Base-by-base conservation (phyloP, 92 coral and sea anemone genomes). In the Epizoanthus stellaris region DNA sequence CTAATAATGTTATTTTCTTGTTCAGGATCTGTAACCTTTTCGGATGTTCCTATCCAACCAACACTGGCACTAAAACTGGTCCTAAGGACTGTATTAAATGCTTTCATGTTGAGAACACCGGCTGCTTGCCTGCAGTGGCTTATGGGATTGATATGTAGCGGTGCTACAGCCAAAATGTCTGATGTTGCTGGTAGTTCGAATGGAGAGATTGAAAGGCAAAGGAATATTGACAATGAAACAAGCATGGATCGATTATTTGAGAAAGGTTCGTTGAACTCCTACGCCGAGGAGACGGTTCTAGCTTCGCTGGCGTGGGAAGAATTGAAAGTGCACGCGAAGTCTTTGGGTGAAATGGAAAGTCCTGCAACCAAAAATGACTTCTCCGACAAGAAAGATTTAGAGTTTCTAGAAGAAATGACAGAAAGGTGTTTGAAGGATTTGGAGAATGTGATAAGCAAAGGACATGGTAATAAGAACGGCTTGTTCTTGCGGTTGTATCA, bases 71-170 rank as follows among this genome's bases (percentile, higher is more conserved):
- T 79, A 43, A 79, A 45, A 56, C 57, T 79, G 58, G 73, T 9
- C 15, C 20, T 79, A 43, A 79, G 23, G 11, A 58, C 70, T 21
- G 83, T 45, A 12, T 36, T 79, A 2, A 79, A 43, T 19, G 49
- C 71, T 14, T 64, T 63, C 42, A 21, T 79, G 83, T 16, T 14
- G 21, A 79, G 61, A 79, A 14, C 45, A 7, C 73, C 73, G 1
- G 47, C 38, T 64, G 42, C 83, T 11, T 79, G 73, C 30, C 47
- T 79, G 61, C 59, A 79, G 14, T 79, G 83, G 71, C 13, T 79
- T 63, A 79, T 79, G 83, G 83, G 56, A 52, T 52, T 52, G 56
- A 52, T 52, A 52, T 1, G 10, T 12, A 13, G 56, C 56, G 56
- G 56, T 7, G 0, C 56, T 52, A 52, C 56, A 52, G 2, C 56